Percentiles rank a stretch among this genome's conserved stretches.
Evolutionary conservation across 2,888 invertebrate species (phyloP).

Genomic region (Phaonia tiefii): DNA sequence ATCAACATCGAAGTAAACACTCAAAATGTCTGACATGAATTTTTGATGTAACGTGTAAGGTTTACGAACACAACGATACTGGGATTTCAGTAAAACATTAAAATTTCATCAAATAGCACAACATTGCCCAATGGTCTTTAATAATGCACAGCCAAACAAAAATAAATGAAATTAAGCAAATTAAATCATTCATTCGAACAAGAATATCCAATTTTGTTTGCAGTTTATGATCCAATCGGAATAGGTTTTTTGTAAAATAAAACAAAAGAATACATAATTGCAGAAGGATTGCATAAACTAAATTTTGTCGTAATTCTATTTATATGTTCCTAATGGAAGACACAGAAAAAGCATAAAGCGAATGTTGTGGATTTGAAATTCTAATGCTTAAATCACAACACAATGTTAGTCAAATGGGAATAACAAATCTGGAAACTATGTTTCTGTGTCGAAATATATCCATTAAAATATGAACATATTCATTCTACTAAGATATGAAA

Average conservation of each 20-base stretch:
- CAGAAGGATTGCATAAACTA: background rate
- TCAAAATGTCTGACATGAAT: constrained; percentile 54
- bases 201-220: constrained; percentile 5
- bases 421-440: too few species aligned
- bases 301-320: constrained; percentile 13
- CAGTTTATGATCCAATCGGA: constrained; percentile 3
- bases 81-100: constrained; percentile 37
- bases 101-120: constrained; percentile 28
- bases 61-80: too few species aligned
- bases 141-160: constrained; percentile 5
- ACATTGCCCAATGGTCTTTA: constrained; percentile 33
- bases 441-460: too few species aligned
- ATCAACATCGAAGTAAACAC: constrained; percentile 57
- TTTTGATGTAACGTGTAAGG: constrained; percentile 42
- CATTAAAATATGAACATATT: too few species aligned
- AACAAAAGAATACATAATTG: constrained; percentile 1
- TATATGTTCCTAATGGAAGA: background rate
- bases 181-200: constrained; percentile 10
- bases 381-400: too few species aligned
- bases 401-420: too few species aligned
- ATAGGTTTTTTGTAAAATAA: background rate
- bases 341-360: too few species aligned
- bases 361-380: too few species aligned
- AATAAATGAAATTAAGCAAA: constrained; percentile 10
- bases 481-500: too few species aligned